phyloP scores from a whole-genome alignment of 2,113 vertebrate genomes.

The Phylloscopus whistleri region DNA sequence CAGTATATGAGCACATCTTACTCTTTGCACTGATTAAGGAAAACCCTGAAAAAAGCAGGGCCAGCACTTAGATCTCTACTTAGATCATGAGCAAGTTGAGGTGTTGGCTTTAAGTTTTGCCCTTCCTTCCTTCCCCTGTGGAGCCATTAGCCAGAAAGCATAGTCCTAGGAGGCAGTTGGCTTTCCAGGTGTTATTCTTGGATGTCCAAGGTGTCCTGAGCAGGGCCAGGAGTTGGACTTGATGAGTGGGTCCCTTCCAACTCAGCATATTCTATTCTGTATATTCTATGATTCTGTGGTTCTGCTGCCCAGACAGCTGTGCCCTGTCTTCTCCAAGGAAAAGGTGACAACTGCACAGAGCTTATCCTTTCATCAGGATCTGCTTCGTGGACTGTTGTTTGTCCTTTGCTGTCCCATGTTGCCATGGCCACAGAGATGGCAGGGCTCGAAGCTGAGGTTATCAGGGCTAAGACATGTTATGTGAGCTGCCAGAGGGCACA shows the following conservation, averaged over 20 bases:
- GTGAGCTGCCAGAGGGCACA: neutral
- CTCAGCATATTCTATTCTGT: neutral
- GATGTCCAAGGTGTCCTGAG: neutral
- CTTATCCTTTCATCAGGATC: neutral
- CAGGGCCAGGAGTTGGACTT: neutral
- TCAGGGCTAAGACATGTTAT: neutral
- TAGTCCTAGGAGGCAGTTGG: neutral
- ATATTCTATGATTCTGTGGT: neutral
- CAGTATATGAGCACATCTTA: neutral
- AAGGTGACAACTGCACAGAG: neutral
- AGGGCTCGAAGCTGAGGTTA: neutral
- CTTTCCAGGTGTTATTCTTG: neutral
- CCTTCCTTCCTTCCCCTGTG: neutral
- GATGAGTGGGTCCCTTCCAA: neutral
- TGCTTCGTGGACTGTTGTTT: neutral
- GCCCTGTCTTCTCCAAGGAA: neutral
- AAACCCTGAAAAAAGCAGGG: neutral
- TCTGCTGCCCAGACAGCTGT: neutral
- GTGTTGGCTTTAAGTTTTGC: neutral
- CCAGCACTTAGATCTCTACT: neutral
- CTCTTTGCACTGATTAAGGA: neutral
- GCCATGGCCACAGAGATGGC: neutral
- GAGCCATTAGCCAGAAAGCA: neutral
- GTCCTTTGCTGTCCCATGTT: neutral
- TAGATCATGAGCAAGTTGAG: neutral